These are phyloP conservation scores for Agriotes lineatus DNA, from an alignment of 2,888 invertebrate genomes.

Conservation along the genomic window DNA sequence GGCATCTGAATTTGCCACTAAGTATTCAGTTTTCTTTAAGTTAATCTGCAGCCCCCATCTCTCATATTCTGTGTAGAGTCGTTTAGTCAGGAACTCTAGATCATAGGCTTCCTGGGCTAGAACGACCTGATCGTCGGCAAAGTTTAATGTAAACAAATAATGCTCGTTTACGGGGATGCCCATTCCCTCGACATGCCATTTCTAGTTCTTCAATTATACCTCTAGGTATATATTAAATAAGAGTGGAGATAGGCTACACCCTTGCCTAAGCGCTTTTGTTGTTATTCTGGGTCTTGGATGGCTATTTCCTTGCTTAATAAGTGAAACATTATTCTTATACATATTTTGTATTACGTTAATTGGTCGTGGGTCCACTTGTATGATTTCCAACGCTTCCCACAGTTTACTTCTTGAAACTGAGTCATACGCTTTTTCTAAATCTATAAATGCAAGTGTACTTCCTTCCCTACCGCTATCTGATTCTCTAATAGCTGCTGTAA, in stretches of 20 bases:
- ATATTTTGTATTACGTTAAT: neutral
- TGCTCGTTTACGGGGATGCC: neutral
- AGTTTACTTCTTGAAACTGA: neutral
- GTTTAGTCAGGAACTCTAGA: neutral
- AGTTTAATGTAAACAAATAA: neutral
- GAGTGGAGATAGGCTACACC: too few species aligned
- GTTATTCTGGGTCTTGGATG: neutral
- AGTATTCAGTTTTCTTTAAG: neutral
- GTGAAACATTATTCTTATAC: neutral
- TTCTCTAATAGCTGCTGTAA: too few species aligned
- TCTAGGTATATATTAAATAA: neutral
- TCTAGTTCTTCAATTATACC: too few species aligned
- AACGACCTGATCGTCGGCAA: neutral
- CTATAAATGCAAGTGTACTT: too few species aligned
- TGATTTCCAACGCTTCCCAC: neutral
- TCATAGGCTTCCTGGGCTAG: neutral
- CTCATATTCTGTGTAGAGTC: neutral
- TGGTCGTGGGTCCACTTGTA: too few species aligned
- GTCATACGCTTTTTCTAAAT: too few species aligned
- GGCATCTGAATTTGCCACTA: neutral
- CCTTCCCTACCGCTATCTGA: too few species aligned
- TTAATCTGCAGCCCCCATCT: neutral
- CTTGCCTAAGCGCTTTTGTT: too few species aligned
- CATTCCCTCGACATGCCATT: neutral
- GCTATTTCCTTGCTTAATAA: neutral